These are phyloP conservation scores for Cheilosia urbana DNA, from an alignment of 2,888 invertebrate species.

Conservation along the genomic window DNA sequence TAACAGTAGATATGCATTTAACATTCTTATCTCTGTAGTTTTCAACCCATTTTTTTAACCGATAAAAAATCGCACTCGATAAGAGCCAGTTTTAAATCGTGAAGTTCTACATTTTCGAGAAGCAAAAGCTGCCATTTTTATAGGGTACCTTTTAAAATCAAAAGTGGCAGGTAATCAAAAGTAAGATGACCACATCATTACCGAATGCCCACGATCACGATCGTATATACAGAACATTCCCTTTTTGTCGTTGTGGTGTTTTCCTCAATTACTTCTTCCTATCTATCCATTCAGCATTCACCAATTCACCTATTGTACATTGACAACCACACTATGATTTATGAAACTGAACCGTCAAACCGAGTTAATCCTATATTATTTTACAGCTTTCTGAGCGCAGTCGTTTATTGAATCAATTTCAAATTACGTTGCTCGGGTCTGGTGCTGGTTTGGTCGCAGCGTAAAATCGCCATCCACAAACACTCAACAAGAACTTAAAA, in stretches of 20 bases:
- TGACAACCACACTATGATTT: slow-evolving; percentile 43
- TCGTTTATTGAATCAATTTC: slow-evolving; percentile 35
- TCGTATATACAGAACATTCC: too few relatives aligned
- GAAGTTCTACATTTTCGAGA: too few relatives aligned
- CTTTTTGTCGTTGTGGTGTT: background rate
- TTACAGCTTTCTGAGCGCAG: slow-evolving; percentile 4
- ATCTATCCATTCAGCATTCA: background rate
- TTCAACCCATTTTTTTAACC: too few relatives aligned
- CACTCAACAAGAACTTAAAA: slow-evolving; percentile 43
- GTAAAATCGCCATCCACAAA: slow-evolving; percentile 41
- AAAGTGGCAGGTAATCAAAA: too few relatives aligned
- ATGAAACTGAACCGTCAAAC: slow-evolving; percentile 32
- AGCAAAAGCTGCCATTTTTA: too few relatives aligned
- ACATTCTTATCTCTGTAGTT: too few relatives aligned
- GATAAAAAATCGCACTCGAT: too few relatives aligned
- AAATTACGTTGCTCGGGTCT: background rate
- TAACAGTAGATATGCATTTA: too few relatives aligned
- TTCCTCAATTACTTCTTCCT: background rate
- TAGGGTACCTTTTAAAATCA: too few relatives aligned
- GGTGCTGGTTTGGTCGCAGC: background rate
- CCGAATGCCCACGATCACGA: too few relatives aligned
- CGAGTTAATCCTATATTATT: background rate
- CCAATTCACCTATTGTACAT: background rate
- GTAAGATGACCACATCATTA: too few relatives aligned
- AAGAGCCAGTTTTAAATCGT: too few relatives aligned